Conservation (phyloP, 2,113 vertebrate genomes). For the Psephotus haematonotus region DNA sequence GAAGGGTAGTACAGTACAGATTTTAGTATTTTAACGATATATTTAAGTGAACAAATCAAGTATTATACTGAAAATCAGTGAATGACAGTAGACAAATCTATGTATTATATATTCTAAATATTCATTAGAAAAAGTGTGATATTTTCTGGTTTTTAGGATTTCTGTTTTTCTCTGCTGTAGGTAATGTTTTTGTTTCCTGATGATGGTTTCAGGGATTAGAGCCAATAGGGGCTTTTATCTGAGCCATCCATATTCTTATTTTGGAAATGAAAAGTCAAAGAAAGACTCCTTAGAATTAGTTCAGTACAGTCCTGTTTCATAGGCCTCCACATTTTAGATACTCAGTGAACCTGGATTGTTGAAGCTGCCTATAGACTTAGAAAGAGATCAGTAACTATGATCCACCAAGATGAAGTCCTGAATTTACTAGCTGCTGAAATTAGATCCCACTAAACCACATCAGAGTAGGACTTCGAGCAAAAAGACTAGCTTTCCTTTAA, state of each 20-base stretch:
- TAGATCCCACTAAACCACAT: neutral
- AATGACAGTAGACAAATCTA: neutral
- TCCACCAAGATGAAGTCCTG: neutral
- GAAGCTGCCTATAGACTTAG: neutral
- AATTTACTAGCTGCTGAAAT: neutral
- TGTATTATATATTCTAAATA: neutral
- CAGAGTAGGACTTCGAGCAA: neutral
- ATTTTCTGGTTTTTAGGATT: neutral
- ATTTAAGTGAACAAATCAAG: neutral
- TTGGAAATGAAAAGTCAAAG: neutral
- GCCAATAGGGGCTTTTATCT: neutral
- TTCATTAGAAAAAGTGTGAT: neutral
- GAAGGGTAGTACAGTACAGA: neutral
- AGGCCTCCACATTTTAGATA: neutral
- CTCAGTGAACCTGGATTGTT: neutral
- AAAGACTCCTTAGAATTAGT: neutral
- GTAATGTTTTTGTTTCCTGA: neutral
- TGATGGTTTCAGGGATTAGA: neutral
- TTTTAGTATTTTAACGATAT: neutral
- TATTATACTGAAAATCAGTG: neutral
- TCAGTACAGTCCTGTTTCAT: neutral
- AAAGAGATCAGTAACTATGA: neutral
- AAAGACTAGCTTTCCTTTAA: neutral
- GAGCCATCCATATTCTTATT: neutral
- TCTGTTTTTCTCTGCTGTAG: neutral